phyloP scores from a whole-genome alignment of 1,140 invertebrate species.

The Cyclargus thomasi region DNA sequence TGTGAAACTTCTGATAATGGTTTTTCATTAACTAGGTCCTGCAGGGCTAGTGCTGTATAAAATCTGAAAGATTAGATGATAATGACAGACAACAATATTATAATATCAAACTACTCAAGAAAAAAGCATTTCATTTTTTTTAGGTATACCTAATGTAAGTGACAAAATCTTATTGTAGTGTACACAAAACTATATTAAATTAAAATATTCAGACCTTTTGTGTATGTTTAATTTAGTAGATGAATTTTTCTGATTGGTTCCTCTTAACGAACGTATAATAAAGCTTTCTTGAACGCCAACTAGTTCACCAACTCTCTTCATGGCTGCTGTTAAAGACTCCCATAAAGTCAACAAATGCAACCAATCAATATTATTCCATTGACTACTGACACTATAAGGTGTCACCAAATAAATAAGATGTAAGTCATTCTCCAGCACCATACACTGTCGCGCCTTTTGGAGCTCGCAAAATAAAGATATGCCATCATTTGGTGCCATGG shows the following conservation, averaged over 20 bases:
- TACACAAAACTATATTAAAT: neutral
- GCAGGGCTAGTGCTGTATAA: constrained; percentile 92
- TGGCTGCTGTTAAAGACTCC: constrained; percentile 86
- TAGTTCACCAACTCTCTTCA: constrained; percentile 91
- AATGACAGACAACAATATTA: neutral
- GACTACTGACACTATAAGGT: constrained; percentile 86
- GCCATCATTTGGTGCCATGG: constrained; percentile 94
- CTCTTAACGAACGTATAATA: constrained; percentile 86
- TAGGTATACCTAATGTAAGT: too few species aligned
- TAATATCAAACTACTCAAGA: too few species aligned
- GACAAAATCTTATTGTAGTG: neutral
- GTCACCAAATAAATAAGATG: constrained; percentile 96
- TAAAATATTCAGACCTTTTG: constrained; percentile 63
- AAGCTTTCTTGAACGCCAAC: constrained; percentile 94
- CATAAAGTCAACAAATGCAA: constrained; percentile 89
- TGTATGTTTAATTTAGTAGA: constrained; percentile 72
- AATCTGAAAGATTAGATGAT: constrained; percentile 78
- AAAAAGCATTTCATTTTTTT: too few species aligned
- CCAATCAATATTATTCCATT: constrained; percentile 91
- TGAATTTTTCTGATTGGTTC: constrained; percentile 78
- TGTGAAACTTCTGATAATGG: constrained; percentile 85
- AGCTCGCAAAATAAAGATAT: constrained; percentile 91
- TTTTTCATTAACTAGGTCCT: constrained; percentile 95
- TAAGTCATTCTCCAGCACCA: constrained; percentile 95
- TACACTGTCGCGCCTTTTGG: constrained; percentile 90